Evolutionary conservation across 2,888 invertebrate genomes (phyloP).

Genomic region (Amiota minor): DNA sequence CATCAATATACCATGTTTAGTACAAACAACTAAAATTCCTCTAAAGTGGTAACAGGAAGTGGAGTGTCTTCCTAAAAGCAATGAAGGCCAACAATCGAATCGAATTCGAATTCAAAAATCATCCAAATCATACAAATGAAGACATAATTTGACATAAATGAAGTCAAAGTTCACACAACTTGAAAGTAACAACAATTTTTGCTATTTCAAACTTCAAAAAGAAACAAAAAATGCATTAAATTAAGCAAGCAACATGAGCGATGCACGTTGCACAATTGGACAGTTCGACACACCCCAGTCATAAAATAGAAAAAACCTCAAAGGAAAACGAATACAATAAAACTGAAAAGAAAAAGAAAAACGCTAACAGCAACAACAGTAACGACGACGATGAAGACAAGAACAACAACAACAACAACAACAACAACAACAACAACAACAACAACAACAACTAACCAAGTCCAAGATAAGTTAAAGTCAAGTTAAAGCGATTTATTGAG

Average conservation of each 20-base stretch:
- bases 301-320: background rate
- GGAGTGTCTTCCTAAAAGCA: too few relatives aligned
- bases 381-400: background rate
- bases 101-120: too few relatives aligned
- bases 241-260: conserved; percentile 23
- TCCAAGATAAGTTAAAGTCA: too few relatives aligned
- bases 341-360: conserved; percentile 10
- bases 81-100: too few relatives aligned
- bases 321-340: background rate
- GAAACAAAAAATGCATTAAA: conserved; percentile 27
- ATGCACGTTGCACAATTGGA: background rate
- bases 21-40: too few relatives aligned
- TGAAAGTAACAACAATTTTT: background rate
- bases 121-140: conserved; percentile 47
- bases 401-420: too few relatives aligned
- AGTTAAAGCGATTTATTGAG: too few relatives aligned
- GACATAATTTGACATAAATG: conserved; percentile 70
- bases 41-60: too few relatives aligned
- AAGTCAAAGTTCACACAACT: conserved; percentile 63
- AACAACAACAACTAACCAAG: too few relatives aligned
- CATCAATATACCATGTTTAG: too few relatives aligned
- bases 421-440: too few relatives aligned
- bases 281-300: conserved; percentile 8
- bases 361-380: conserved; percentile 26
- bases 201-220: background rate